These are phyloP conservation scores for Danionella cerebrum DNA, from an alignment of 2,113 vertebrate species.

Conservation along the genomic window DNA sequence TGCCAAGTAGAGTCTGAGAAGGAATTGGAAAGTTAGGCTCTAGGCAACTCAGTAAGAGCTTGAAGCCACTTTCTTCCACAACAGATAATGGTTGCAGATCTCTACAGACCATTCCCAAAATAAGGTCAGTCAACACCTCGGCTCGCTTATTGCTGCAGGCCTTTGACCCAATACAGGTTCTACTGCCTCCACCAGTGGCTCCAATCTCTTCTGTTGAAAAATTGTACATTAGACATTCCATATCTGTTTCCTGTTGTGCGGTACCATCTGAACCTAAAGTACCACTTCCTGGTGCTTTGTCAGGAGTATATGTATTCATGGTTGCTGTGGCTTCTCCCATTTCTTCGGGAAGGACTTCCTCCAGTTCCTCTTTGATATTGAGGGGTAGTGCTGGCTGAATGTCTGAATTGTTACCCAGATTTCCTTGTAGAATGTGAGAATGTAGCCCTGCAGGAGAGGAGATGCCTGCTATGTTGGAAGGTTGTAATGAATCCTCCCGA, in stretches of 20 bases:
- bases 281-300: conserved; percentile 1
- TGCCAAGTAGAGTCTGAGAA: conserved; percentile 42
- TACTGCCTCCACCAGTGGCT: conserved; percentile 6
- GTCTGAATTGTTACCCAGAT: conserved; percentile 12
- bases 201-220: conserved; percentile 24
- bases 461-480: conserved; percentile 18
- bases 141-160: conserved; percentile 39
- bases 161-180: not conserved
- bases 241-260: conserved; percentile 27
- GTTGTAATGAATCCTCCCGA: conserved; percentile 40
- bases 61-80: conserved; percentile 56
- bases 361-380: conserved; percentile 46
- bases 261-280: conserved; percentile 8
- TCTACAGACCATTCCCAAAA: conserved; percentile 57
- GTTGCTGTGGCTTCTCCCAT: conserved; percentile 31
- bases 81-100: conserved; percentile 59
- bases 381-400: conserved; percentile 35
- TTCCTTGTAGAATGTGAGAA: conserved; percentile 27
- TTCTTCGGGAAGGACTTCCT: conserved; percentile 37
- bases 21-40: conserved; percentile 50
- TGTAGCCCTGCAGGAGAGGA: conserved; percentile 19
- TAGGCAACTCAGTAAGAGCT: conserved; percentile 54
- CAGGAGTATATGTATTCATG: conserved; percentile 11
- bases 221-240: conserved; percentile 13
- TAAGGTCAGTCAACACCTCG: conserved; percentile 45